phyloP scores from a whole-genome alignment of 2,113 vertebrate species.

The Xiphophorus couchianus region DNA sequence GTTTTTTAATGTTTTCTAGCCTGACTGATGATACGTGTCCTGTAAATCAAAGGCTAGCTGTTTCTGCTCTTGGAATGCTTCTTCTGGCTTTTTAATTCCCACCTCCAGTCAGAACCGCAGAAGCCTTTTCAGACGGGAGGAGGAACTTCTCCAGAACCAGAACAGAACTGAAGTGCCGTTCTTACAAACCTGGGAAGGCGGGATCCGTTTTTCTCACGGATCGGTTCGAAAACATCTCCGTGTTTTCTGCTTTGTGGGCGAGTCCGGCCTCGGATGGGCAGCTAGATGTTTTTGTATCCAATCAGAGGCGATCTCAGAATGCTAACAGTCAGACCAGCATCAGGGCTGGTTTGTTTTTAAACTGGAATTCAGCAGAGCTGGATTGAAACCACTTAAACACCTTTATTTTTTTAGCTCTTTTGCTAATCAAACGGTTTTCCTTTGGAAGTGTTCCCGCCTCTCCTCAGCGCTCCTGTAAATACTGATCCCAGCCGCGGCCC shows the following conservation, averaged over 20 bases:
- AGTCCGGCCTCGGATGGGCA: not conserved
- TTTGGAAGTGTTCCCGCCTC: not conserved
- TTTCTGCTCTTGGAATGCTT: not conserved
- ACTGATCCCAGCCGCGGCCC: not conserved
- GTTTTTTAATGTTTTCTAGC: not conserved
- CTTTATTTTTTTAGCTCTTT: not conserved
- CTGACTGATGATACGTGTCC: not conserved
- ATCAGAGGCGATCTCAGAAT: not conserved
- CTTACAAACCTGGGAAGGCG: not conserved
- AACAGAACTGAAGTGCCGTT: not conserved
- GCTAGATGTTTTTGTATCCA: not conserved
- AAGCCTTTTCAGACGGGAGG: not conserved
- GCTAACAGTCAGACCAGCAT: not conserved
- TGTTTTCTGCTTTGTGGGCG: not conserved
- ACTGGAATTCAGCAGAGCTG: too few relatives aligned
- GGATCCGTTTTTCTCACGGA: not conserved
- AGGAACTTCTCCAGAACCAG: not conserved
- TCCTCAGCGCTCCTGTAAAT: constrained; percentile 19
- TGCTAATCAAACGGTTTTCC: not conserved
- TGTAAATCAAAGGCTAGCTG: too few relatives aligned
- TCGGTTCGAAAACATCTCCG: not conserved
- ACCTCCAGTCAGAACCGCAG: not conserved
- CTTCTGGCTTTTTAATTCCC: not conserved
- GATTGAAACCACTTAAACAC: not conserved
- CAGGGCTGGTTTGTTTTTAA: not conserved